Conservation (phyloP, 2,113 vertebrate species). For the Labeo catla region DNA sequence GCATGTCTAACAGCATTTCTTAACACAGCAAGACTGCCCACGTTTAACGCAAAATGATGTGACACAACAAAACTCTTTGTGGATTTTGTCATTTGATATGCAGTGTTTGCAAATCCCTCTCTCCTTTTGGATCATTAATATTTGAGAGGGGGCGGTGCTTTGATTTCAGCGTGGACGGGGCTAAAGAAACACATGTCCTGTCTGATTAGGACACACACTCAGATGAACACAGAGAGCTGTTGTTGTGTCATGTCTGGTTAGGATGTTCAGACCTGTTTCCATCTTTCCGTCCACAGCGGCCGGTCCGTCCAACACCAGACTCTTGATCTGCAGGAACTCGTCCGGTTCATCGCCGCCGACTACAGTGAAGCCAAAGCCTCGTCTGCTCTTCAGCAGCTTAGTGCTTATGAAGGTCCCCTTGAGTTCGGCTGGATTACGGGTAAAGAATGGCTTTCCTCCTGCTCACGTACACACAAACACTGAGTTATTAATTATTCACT, state of each 20-base stretch:
- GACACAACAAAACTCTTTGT: neutral
- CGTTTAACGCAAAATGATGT: neutral
- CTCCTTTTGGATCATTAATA: neutral
- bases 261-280: conserved; percentile 87
- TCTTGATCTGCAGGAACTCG: conserved; percentile 98
- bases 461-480: conserved; percentile 22
- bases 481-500: neutral
- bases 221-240: neutral
- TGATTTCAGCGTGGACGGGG: neutral
- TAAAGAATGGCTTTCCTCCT: conserved; percentile 97
- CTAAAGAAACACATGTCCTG: neutral
- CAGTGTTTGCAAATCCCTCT: neutral
- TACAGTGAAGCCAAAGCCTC: conserved; percentile 96
- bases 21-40: neutral
- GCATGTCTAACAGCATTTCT: neutral
- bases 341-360: conserved; percentile 97
- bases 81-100: neutral
- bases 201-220: neutral
- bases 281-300: conserved; percentile 96
- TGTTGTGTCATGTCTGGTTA: too few species aligned
- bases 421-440: conserved; percentile 94
- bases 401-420: conserved; percentile 98
- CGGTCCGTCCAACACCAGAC: conserved; percentile 94
- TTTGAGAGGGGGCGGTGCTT: neutral
- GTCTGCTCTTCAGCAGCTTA: conserved; percentile 93